Evolutionary conservation across 1,140 invertebrate species (phyloP).

Genomic region (Phenacoccus solenopsis): DNA sequence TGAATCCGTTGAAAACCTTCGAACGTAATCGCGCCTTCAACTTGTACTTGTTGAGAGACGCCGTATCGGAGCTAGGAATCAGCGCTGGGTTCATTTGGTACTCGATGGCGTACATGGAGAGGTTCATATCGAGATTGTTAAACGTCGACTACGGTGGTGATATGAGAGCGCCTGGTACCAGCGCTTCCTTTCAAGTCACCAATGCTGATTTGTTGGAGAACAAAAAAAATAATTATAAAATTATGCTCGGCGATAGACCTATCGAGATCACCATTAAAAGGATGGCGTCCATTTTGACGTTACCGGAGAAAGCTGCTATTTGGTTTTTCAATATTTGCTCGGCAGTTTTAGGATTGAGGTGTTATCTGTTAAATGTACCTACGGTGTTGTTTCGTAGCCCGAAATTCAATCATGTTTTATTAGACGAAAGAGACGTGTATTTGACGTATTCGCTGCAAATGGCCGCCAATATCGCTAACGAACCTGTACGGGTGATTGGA

Average conservation of each 20-base stretch:
- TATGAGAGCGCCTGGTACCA: neutral
- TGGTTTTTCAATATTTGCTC: slow-evolving; percentile 14
- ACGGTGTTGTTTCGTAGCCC: neutral
- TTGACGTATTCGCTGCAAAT: slow-evolving; percentile 9
- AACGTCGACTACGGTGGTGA: slow-evolving; percentile 12
- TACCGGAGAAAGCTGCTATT: slow-evolving; percentile 7
- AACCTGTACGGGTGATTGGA: neutral
- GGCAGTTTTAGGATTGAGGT: neutral
- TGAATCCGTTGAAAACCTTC: slow-evolving; percentile 11
- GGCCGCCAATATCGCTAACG: neutral
- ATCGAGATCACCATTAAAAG: slow-evolving; percentile 1
- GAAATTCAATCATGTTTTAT: slow-evolving; percentile 1
- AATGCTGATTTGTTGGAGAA: neutral
- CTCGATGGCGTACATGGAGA: slow-evolving; percentile 7
- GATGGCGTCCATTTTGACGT: slow-evolving; percentile 5
- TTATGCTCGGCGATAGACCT: slow-evolving; percentile 6
- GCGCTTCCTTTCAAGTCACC: slow-evolving; percentile 9
- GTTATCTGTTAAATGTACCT: neutral
- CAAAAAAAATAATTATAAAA: neutral
- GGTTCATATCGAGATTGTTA: slow-evolving; percentile 1
- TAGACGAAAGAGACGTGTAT: slow-evolving; percentile 7
- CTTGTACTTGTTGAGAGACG: neutral
- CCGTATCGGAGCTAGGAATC: neutral
- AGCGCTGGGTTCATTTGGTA: slow-evolving; percentile 10
- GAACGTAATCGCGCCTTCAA: slow-evolving; percentile 6